Evolutionary conservation across 2,797 vertebrate genomes (phyloP).

Genomic region (Holocentrus rufus): DNA sequence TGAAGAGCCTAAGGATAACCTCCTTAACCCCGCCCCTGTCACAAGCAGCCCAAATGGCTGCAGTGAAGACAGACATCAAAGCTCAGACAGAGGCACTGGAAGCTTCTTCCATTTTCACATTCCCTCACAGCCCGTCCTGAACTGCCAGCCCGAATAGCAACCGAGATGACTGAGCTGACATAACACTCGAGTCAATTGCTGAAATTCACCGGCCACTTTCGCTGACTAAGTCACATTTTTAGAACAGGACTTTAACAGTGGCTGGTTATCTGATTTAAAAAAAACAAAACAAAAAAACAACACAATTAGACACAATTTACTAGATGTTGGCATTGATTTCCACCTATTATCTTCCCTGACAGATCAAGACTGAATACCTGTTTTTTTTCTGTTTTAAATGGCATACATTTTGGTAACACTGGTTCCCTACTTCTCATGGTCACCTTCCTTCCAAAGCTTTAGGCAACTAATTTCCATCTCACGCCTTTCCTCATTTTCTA

Average conservation of each 20-base stretch:
- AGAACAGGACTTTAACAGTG: too few species aligned
- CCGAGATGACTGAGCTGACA: constrained; percentile 17
- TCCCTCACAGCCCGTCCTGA: constrained; percentile 13
- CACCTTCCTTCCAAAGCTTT: too few species aligned
- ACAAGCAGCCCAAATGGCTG: not conserved
- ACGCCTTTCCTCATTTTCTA: too few species aligned
- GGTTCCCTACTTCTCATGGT: too few species aligned
- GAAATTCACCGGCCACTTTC: not conserved
- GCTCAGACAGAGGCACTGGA: constrained; percentile 21
- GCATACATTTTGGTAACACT: too few species aligned
- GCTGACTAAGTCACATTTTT: not conserved
- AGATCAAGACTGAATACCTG: too few species aligned
- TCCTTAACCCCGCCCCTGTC: constrained; percentile 18
- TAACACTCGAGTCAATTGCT: constrained; percentile 25
- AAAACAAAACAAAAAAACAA: too few species aligned
- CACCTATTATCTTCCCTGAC: too few species aligned
- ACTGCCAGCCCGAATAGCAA: constrained; percentile 36
- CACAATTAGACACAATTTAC: too few species aligned
- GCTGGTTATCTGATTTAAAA: not conserved
- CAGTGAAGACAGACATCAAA: constrained; percentile 9
- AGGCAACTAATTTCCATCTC: too few species aligned
- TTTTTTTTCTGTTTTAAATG: too few species aligned
- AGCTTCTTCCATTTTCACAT: constrained; percentile 13
- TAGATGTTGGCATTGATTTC: too few species aligned
- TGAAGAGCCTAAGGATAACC: constrained; percentile 48